Percentiles rank a stretch among this genome's conserved stretches.
Evolutionary conservation across 2,797 vertebrate genomes (phyloP).

Genomic region (Coendou prehensilis): DNA sequence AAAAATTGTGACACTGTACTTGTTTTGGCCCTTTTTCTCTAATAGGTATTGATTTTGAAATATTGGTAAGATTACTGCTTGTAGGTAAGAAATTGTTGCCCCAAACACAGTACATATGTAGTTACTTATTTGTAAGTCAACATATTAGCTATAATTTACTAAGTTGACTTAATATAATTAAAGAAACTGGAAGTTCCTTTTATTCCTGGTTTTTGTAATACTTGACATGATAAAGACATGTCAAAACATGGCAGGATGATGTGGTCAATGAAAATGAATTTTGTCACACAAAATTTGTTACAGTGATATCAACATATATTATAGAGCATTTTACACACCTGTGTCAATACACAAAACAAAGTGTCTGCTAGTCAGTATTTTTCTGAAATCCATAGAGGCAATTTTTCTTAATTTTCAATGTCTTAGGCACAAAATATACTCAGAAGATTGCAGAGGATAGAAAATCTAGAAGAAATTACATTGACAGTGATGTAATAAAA

Average conservation of each 20-base stretch:
- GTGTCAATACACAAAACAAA: neutral
- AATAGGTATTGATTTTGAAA: constrained; percentile 74
- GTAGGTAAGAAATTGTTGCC: constrained; percentile 44
- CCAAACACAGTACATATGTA: neutral
- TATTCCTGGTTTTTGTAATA: neutral
- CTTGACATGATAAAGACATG: neutral
- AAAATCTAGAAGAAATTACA: neutral
- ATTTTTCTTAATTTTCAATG: neutral
- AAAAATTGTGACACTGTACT: constrained; percentile 48
- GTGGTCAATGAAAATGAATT: neutral
- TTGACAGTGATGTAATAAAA: neutral
- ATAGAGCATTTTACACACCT: neutral
- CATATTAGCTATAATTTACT: neutral
- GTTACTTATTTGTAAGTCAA: neutral
- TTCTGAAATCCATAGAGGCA: neutral
- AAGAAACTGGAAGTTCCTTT: constrained; percentile 36
- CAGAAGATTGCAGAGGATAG: neutral
- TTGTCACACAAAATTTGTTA: neutral
- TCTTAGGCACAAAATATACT: neutral
- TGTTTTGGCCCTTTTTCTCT: constrained; percentile 62
- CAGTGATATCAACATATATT: neutral
- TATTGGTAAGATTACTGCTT: constrained; percentile 12
- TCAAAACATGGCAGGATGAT: neutral
- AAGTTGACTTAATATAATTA: neutral
- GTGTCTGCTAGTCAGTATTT: neutral